Percentiles rank a stretch among this genome's conserved stretches.
Conservation (phyloP, 92 coral and sea anemone genomes). For the Meandrina meandrites region DNA sequence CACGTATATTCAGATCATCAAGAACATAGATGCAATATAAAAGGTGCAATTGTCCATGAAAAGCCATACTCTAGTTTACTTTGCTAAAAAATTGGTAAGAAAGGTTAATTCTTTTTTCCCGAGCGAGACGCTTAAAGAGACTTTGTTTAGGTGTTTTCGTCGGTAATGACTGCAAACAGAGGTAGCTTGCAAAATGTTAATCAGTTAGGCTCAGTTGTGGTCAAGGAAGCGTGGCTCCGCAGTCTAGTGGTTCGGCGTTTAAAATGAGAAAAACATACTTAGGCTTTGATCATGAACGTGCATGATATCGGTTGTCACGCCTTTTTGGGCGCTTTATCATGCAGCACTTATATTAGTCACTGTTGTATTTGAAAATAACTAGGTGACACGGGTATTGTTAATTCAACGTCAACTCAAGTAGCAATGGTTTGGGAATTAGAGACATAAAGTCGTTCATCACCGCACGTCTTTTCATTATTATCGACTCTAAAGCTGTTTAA, state of each 20-base stretch:
- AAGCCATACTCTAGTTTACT: background rate
- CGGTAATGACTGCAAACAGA: background rate
- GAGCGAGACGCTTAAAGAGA: background rate
- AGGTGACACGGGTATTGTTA: constrained; percentile 3
- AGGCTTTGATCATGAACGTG: background rate
- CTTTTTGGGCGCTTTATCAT: background rate
- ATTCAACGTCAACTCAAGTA: background rate
- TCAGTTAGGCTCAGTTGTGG: background rate
- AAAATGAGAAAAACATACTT: background rate
- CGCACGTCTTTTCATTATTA: background rate
- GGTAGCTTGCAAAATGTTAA: background rate
- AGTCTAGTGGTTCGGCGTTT: background rate
- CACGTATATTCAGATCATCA: background rate
- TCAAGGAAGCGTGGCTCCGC: background rate
- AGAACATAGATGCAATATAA: background rate
- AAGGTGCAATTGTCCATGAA: background rate
- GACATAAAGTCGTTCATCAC: background rate
- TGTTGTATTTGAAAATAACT: constrained; percentile 4
- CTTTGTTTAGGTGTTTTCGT: background rate
- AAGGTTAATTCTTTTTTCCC: background rate
- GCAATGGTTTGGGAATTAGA: background rate
- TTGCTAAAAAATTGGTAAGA: background rate
- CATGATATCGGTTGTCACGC: background rate
- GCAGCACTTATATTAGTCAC: background rate
- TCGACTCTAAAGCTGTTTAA: background rate